A percentile compares a stretch with the other conserved stretches of the same genome.
Evolutionary conservation across 1,140 invertebrate genomes (phyloP).

Genomic region (Brachionus paranguensis): DNA sequence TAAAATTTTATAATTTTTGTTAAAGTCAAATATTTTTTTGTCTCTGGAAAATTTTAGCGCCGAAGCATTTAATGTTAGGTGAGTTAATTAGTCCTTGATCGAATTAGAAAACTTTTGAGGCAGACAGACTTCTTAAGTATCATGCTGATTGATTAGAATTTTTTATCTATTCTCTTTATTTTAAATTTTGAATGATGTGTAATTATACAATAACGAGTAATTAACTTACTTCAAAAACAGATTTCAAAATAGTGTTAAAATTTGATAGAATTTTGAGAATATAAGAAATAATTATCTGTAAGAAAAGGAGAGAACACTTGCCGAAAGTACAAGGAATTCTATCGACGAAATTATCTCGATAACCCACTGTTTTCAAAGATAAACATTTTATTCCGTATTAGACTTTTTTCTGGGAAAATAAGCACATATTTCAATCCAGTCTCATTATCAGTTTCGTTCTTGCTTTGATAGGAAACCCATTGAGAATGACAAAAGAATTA

Average conservation of each 20-base stretch:
- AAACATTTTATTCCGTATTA: not conserved
- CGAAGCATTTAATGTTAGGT: not conserved
- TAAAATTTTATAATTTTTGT: too few relatives aligned
- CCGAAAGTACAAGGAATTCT: not conserved
- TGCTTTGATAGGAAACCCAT: not conserved
- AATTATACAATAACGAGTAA: not conserved
- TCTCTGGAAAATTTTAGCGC: not conserved
- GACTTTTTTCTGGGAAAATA: not conserved
- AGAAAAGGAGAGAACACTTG: not conserved
- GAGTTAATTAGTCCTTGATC: not conserved
- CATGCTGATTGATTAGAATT: not conserved
- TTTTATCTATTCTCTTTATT: not conserved
- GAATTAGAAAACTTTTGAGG: not conserved
- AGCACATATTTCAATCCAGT: not conserved
- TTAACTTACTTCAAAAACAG: not conserved
- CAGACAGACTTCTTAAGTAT: not conserved
- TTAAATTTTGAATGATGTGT: not conserved
- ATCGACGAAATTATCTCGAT: not conserved
- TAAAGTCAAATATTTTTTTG: not conserved
- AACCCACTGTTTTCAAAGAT: not conserved
- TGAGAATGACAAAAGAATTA: not conserved
- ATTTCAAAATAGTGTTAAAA: not conserved
- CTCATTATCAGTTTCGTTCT: not conserved
- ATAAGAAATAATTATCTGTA: not conserved
- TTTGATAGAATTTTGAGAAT: not conserved